A percentile compares a stretch with the other conserved stretches of the same genome.
These are phyloP conservation scores for Drosophila setosimentum DNA, from an alignment of 2,888 invertebrate species.

Conservation along the genomic window DNA sequence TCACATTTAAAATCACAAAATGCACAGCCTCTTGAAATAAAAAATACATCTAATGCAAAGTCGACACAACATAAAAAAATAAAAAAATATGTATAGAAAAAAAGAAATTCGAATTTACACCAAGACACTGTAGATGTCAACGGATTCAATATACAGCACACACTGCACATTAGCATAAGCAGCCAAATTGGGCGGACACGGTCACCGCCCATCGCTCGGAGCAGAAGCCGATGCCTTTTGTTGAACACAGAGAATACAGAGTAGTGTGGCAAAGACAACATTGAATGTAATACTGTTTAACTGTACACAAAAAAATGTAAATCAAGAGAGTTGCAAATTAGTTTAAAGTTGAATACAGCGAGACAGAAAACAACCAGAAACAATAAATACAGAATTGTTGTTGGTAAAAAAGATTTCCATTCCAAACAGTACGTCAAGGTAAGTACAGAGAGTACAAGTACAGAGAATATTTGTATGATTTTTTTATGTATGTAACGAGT, in stretches of 20 bases:
- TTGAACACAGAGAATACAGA: conserved; percentile 14
- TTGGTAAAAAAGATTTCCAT: conserved; percentile 49
- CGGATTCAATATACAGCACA: conserved; percentile 52
- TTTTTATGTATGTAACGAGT: conserved; percentile 30
- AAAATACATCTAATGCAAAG: conserved; percentile 21
- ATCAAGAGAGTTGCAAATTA: conserved; percentile 54
- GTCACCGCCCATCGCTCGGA: not conserved
- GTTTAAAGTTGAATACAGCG: conserved; percentile 46
- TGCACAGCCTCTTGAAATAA: conserved; percentile 28
- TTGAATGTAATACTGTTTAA: conserved; percentile 31
- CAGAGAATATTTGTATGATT: conserved; percentile 27
- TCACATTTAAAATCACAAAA: conserved; percentile 31
- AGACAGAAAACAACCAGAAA: conserved; percentile 40
- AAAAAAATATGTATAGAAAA: conserved; percentile 17
- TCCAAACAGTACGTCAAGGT: conserved; percentile 67
- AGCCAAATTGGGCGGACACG: conserved; percentile 21
- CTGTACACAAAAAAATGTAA: conserved; percentile 48
- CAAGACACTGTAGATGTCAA: conserved; percentile 43
- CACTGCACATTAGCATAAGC: conserved; percentile 69
- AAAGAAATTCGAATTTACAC: conserved; percentile 26
- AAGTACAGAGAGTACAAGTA: conserved; percentile 36
- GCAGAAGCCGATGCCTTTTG: conserved; percentile 2
- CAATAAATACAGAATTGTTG: conserved; percentile 22
- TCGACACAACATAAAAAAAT: conserved; percentile 21
- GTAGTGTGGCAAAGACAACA: conserved; percentile 34